A percentile compares a stretch with the other conserved stretches of the same genome.
Evolutionary conservation across 2,797 vertebrate genomes (phyloP).

Genomic region (Protonibea diacanthus): DNA sequence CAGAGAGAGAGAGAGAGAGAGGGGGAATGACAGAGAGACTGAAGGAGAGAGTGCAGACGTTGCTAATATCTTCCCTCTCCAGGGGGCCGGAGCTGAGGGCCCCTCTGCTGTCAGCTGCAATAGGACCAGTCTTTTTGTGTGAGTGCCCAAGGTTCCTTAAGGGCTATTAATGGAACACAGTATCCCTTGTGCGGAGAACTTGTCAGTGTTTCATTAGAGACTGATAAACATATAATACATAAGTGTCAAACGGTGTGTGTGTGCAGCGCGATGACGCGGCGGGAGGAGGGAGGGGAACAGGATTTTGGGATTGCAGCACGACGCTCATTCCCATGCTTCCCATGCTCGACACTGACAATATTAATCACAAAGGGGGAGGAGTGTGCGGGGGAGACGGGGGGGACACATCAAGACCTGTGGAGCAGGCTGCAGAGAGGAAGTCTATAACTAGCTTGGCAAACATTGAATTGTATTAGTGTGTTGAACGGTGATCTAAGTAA

Average conservation of each 20-base stretch:
- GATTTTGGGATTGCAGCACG: constrained; percentile 75
- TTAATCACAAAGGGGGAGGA: constrained; percentile 61
- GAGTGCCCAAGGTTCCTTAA: constrained; percentile 84
- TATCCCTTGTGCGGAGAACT: constrained; percentile 79
- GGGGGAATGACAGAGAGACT: constrained; percentile 49
- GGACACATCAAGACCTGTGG: constrained; percentile 43
- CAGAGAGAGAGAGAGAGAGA: constrained; percentile 12
- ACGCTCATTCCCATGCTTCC: constrained; percentile 68
- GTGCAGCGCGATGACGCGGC: constrained; percentile 61
- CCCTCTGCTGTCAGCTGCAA: constrained; percentile 82
- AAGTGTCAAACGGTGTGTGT: constrained; percentile 79
- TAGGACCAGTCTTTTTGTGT: constrained; percentile 81
- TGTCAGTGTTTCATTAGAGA: constrained; percentile 86
- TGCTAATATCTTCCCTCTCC: constrained; percentile 84
- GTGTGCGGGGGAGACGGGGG: constrained; percentile 21
- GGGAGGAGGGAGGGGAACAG: constrained; percentile 40
- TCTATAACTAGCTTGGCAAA: constrained; percentile 55
- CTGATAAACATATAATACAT: constrained; percentile 85
- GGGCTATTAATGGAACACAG: constrained; percentile 84
- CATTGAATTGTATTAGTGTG: constrained; percentile 40
- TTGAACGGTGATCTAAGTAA: constrained; percentile 58
- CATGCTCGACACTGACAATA: constrained; percentile 66
- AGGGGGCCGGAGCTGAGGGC: constrained; percentile 76
- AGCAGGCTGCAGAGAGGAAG: constrained; percentile 34
- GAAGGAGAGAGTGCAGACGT: constrained; percentile 70